Conservation (phyloP, 2,113 vertebrate genomes). For the Paralichthys olivaceus region DNA sequence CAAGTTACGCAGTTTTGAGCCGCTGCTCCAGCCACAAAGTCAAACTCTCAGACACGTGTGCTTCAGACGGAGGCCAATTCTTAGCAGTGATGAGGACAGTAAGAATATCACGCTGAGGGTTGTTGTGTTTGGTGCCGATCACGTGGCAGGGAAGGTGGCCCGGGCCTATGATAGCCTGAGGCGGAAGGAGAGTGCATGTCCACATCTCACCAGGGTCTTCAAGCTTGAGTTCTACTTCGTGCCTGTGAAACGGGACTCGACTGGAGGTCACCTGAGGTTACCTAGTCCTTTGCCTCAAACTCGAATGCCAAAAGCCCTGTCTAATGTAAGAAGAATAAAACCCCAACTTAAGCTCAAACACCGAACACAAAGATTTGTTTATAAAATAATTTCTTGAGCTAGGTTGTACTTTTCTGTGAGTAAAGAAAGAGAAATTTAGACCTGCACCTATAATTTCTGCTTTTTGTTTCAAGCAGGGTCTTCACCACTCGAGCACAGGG, state of each 20-base stretch:
- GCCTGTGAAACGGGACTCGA: constrained; percentile 86
- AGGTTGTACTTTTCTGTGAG: not conserved
- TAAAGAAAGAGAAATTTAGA: not conserved
- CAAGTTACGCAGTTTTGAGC: constrained; percentile 62
- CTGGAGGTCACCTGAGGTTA: constrained; percentile 40
- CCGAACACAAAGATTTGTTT: not conserved
- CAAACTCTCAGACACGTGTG: constrained; percentile 75
- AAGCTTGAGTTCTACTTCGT: constrained; percentile 94
- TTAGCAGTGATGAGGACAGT: constrained; percentile 89
- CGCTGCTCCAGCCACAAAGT: constrained; percentile 9
- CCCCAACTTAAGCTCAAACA: not conserved
- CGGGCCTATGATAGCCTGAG: constrained; percentile 91
- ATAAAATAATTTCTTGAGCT: not conserved
- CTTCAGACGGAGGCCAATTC: constrained; percentile 88
- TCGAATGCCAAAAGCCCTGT: constrained; percentile 45
- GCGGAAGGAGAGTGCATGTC: constrained; percentile 87
- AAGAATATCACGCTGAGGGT: constrained; percentile 87
- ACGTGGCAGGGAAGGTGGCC: constrained; percentile 93
- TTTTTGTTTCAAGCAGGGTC: constrained; percentile 65
- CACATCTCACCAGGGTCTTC: constrained; percentile 89
- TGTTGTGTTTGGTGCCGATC: constrained; percentile 94
- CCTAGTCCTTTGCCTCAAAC: constrained; percentile 20
- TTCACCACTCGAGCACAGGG: constrained; percentile 54
- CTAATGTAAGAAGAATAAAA: constrained; percentile 37
- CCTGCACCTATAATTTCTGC: not conserved